Conservation (phyloP, 1,140 invertebrate species). For the Pygmarrhopalites habei region DNA sequence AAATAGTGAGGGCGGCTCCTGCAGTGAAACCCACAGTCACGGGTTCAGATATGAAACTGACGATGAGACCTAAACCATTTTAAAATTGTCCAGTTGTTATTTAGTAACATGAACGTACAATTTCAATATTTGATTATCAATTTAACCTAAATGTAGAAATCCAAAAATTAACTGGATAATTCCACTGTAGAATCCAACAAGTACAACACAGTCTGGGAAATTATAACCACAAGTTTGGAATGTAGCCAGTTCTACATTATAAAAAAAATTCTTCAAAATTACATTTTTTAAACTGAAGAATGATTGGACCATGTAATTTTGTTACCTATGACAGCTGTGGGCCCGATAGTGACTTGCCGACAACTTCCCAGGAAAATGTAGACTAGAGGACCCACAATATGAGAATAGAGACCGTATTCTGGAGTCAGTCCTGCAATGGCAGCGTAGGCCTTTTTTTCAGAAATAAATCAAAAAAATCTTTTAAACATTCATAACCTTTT, state of each 20-base stretch:
- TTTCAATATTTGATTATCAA: background rate
- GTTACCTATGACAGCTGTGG: slow-evolving; percentile 68
- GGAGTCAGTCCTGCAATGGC: slow-evolving; percentile 70
- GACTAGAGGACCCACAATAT: slow-evolving; percentile 85
- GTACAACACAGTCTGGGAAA: slow-evolving; percentile 65
- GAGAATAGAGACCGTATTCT: slow-evolving; percentile 84
- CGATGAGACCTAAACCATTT: slow-evolving; percentile 64
- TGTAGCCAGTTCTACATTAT: slow-evolving; percentile 67
- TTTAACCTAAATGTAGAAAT: slow-evolving; percentile 62
- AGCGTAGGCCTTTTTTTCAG: slow-evolving; percentile 79
- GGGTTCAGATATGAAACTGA: slow-evolving; percentile 88
- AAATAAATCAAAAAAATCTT: no score
- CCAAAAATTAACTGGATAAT: slow-evolving; percentile 70
- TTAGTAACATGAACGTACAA: no score
- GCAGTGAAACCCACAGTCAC: slow-evolving; percentile 73
- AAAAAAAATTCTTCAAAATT: no score
- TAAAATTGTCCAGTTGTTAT: no score
- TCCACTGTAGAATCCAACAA: slow-evolving; percentile 69
- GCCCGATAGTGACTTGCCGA: slow-evolving; percentile 83
- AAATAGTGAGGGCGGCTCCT: slow-evolving; percentile 60
- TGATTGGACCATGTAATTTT: slow-evolving; percentile 49
- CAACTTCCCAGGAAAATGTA: slow-evolving; percentile 82
- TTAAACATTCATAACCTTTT: no score
- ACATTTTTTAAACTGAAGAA: slow-evolving; percentile 49
- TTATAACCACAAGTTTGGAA: slow-evolving; percentile 63